phyloP scores from a whole-genome alignment of 2,113 vertebrate species.

The Myrmophylax atrothorax region DNA sequence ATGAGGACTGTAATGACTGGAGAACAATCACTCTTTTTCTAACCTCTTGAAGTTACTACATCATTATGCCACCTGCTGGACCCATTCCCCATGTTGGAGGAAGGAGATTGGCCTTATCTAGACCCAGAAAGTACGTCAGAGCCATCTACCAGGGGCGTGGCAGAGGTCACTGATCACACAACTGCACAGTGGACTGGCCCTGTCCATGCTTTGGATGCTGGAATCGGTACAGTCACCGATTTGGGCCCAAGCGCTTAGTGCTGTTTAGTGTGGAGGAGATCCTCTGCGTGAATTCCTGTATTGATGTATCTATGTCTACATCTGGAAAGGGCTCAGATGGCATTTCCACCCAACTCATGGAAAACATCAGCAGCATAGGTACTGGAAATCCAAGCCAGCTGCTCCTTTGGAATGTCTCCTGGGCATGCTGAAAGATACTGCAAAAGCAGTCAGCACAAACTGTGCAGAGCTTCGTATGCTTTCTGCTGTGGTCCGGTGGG shows the following conservation, averaged over 20 bases:
- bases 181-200: neutral
- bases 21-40: neutral
- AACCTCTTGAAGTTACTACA: neutral
- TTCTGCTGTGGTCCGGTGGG: neutral
- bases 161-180: neutral
- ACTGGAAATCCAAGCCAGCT: neutral
- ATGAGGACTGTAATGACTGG: neutral
- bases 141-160: neutral
- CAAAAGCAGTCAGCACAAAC: neutral
- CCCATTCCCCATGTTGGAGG: neutral
- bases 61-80: neutral
- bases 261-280: neutral
- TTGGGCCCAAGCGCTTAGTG: neutral
- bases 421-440: neutral
- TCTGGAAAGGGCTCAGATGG: neutral
- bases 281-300: neutral
- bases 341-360: neutral
- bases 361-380: neutral
- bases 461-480: neutral
- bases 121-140: neutral
- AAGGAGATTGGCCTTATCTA: neutral
- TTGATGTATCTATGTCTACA: neutral
- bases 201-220: neutral
- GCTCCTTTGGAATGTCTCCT: neutral
- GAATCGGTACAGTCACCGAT: rapidly evolving